A percentile compares a stretch with the other conserved stretches of the same genome.
Conservation (phyloP, 2,113 vertebrate species). For the Misgurnus mizolepis region DNA sequence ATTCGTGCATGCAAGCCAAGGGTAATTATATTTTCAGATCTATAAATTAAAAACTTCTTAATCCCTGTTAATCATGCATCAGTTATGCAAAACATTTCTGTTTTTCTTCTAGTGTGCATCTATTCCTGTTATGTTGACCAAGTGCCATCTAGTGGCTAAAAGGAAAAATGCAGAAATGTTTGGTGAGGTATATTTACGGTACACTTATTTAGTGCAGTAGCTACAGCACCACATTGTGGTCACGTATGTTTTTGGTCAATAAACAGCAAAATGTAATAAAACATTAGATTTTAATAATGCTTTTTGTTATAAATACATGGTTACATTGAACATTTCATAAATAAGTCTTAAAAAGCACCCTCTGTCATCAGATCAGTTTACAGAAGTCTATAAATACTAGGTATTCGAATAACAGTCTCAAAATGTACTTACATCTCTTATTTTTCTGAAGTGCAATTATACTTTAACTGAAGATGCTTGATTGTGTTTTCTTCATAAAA, state of each 20-base stretch:
- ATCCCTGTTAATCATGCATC: neutral
- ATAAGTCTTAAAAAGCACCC: constrained; percentile 64
- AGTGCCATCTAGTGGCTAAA: constrained; percentile 45
- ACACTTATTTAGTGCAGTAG: neutral
- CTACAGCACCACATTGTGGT: neutral
- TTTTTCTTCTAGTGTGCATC: neutral
- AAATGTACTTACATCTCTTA: constrained; percentile 30
- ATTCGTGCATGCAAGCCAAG: constrained; percentile 25
- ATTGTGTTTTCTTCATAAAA: neutral
- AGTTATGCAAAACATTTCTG: neutral
- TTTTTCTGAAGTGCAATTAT: constrained; percentile 49
- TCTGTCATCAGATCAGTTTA: constrained; percentile 49
- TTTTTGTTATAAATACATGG: constrained; percentile 75
- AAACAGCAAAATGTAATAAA: constrained; percentile 61
- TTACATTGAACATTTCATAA: constrained; percentile 69
- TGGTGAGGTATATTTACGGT: neutral
- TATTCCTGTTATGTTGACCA: neutral
- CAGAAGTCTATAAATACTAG: constrained; percentile 58
- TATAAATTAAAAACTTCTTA: constrained; percentile 35
- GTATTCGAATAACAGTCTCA: constrained; percentile 47
- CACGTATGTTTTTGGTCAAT: neutral
- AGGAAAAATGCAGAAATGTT: neutral
- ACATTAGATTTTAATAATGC: constrained; percentile 69
- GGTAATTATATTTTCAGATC: constrained; percentile 44
- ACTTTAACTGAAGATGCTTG: neutral